Conservation (phyloP, 2,113 vertebrate genomes). For the human region GRCh38 chr15:97971001-97971500, state of each 20-base stretch:
- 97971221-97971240: conserved; percentile 50
- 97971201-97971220: conserved; percentile 57
- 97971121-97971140: conserved; percentile 84
- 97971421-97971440: not conserved
- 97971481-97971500: not conserved
- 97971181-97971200: conserved; percentile 74
- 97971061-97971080: not conserved
- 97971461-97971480: conserved; percentile 33
- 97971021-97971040: not conserved
- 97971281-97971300: not conserved
- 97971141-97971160: conserved; percentile 83
- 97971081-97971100: not conserved
- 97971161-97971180: conserved; percentile 80
- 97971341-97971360: not conserved
- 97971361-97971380: conserved; percentile 16
- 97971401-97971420: not conserved
- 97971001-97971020: not conserved
- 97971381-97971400: not conserved
- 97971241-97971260: conserved; percentile 60
- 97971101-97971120: not conserved
- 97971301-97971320: conserved; percentile 52
- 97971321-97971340: conserved; percentile 40
- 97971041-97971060: not conserved
- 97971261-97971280: conserved; percentile 44
- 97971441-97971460: conserved; percentile 38